Percentiles rank a stretch among this genome's conserved stretches.
Evolutionary conservation across 2,888 invertebrate species (phyloP).

Genomic region (Linyphia triangularis): DNA sequence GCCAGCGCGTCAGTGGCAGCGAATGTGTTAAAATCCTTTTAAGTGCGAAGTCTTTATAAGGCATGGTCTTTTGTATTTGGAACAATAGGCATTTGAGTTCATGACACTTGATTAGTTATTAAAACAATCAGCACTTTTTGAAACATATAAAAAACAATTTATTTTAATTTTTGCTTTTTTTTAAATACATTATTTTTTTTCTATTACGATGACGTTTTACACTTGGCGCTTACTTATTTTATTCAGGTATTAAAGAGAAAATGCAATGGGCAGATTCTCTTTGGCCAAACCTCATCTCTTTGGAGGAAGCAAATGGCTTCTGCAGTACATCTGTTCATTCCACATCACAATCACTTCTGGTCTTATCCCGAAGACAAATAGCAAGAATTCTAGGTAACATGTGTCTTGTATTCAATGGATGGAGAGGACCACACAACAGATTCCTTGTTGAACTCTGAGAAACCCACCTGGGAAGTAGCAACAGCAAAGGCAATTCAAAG

Average conservation of each 20-base stretch:
- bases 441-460: conserved; percentile 67
- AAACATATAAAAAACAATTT: not conserved
- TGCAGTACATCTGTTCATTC: not conserved
- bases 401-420: conserved; percentile 72
- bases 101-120: no score
- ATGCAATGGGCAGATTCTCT: conserved; percentile 1
- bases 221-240: no score
- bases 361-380: conserved; percentile 40
- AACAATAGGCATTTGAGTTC: no score
- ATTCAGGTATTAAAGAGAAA: conserved; percentile 25
- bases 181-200: not conserved
- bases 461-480: conserved; percentile 72
- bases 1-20: no score
- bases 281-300: not conserved
- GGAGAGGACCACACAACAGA: conserved; percentile 66
- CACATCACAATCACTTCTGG: not conserved
- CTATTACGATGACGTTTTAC: not conserved
- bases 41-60: no score
- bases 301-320: conserved; percentile 28
- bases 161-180: not conserved
- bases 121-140: no score
- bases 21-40: no score
- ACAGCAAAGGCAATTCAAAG: conserved; percentile 72
- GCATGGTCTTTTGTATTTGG: no score
- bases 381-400: conserved; percentile 63